phyloP scores from a whole-genome alignment of 2,888 invertebrate species.

The Meghimatium bilineatum region DNA sequence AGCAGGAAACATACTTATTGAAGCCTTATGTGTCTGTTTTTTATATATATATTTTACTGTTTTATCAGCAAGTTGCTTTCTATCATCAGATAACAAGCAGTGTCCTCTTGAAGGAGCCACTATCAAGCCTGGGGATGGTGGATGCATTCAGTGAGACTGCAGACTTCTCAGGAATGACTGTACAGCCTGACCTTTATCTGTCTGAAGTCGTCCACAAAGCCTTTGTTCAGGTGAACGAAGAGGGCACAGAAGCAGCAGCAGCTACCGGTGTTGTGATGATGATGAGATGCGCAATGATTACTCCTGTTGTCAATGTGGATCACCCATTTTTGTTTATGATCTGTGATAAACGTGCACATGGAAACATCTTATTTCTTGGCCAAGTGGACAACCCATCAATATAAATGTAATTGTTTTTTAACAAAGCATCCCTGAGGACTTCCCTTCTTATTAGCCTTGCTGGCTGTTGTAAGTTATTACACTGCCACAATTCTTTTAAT shows the following conservation, averaged over 20 bases:
- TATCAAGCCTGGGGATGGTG: constrained; percentile 65
- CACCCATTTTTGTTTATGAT: constrained; percentile 74
- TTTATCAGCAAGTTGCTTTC: not conserved
- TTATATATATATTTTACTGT: too few relatives aligned
- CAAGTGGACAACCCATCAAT: constrained; percentile 21
- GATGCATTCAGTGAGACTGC: constrained; percentile 67
- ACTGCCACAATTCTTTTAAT: too few relatives aligned
- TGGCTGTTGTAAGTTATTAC: too few relatives aligned
- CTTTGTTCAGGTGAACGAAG: constrained; percentile 74
- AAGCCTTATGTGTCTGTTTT: too few relatives aligned
- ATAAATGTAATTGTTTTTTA: not conserved
- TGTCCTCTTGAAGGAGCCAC: constrained; percentile 55
- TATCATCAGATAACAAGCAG: constrained; percentile 56
- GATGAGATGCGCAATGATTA: not conserved
- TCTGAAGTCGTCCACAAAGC: constrained; percentile 73
- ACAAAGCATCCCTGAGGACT: too few relatives aligned
- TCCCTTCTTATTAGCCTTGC: too few relatives aligned
- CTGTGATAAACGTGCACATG: constrained; percentile 52
- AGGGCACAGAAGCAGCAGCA: constrained; percentile 75
- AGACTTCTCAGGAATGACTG: constrained; percentile 70
- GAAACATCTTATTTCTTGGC: constrained; percentile 27
- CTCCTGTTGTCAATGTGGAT: constrained; percentile 57
- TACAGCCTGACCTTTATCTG: constrained; percentile 60
- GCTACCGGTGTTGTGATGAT: constrained; percentile 61
- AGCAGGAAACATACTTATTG: too few relatives aligned